These are phyloP conservation scores for Emberiza fucata DNA, from an alignment of 2,113 vertebrate genomes.

Conservation along the genomic window DNA sequence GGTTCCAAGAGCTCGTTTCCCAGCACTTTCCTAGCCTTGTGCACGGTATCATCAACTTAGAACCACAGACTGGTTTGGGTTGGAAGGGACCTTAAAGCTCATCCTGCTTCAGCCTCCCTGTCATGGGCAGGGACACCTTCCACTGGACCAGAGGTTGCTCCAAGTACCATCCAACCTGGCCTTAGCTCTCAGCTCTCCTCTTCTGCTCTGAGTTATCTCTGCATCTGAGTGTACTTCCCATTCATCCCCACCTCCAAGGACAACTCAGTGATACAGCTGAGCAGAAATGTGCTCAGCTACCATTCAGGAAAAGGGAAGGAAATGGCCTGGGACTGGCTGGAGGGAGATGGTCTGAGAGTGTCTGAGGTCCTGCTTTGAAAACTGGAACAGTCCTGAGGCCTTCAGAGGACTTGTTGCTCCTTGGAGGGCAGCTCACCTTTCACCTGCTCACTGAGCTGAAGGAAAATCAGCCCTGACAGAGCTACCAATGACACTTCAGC, in stretches of 20 bases:
- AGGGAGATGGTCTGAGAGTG: not conserved
- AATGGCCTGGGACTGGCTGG: not conserved
- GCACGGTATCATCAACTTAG: not conserved
- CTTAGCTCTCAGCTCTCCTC: not conserved
- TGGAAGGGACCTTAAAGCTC: not conserved
- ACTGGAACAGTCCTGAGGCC: not conserved
- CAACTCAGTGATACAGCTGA: not conserved
- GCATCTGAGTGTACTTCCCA: not conserved
- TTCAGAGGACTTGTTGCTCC: not conserved
- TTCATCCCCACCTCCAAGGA: not conserved
- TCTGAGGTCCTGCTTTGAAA: not conserved
- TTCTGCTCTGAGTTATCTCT: not conserved
- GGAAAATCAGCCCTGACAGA: not conserved
- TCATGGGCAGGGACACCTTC: not conserved
- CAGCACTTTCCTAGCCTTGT: not conserved
- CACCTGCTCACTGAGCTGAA: not conserved
- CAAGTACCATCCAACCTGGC: not conserved
- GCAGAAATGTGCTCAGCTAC: not conserved
- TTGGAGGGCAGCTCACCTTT: not conserved
- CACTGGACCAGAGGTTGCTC: not conserved
- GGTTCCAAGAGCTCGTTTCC: not conserved
- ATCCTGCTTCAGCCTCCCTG: rapidly evolving
- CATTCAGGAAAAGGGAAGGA: not conserved
- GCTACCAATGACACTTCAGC: not conserved
- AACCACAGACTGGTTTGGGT: not conserved